Evolutionary conservation across 2,888 invertebrate genomes (phyloP), one percentile per base, ranked within the genome.

Genomic region (Drosophila melanosoma): DNA sequence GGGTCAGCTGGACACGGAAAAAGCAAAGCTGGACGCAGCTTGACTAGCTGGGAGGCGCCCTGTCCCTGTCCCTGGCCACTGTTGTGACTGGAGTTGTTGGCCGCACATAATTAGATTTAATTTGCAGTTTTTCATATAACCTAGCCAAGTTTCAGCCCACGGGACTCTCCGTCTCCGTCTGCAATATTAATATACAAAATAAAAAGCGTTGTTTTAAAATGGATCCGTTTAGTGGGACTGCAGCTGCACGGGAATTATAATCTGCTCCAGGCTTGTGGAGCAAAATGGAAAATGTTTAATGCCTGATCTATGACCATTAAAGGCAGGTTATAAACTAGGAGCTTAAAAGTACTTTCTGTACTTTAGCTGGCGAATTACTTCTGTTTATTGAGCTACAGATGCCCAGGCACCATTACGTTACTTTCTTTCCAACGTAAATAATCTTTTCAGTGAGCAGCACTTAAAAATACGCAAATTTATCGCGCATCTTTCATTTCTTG

Each of bases 61-160:
- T 11, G 53, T 51, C 36, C 32, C 49, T 33, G 29, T 51, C 36
- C 32, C 49, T 33, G 29, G 20, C n/a, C 20, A 33, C 35, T 68
- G 71, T 75, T 74, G 64, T 61, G 74, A 72, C 69, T 53, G 48
- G 54, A 66, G 58, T 57, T 64, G 67, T 60, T 79, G 61, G 72
- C 70, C 84, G 79, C 75, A 83, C 85, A 87, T 85, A 85, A 89
- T 85, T 85, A 89, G 82, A 89, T 89, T 85, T 89, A 87, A 89
- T 89, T 87, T 83, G 74, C 85, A 66, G 73, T 60, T 78, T 64
- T 61, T 49, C 59, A 58, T 79, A 62, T 38, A 62, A 59, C 69
- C 66, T 36, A 45, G 29, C 20, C 23, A 32, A n/a, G n/a, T n/a
- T 35, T 35, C n/a, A 35, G 58, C 62, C 62, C 48, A 49, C 51